Base-by-base conservation (phyloP, 2,113 vertebrate species). In the Puntigrus tetrazona region DNA sequence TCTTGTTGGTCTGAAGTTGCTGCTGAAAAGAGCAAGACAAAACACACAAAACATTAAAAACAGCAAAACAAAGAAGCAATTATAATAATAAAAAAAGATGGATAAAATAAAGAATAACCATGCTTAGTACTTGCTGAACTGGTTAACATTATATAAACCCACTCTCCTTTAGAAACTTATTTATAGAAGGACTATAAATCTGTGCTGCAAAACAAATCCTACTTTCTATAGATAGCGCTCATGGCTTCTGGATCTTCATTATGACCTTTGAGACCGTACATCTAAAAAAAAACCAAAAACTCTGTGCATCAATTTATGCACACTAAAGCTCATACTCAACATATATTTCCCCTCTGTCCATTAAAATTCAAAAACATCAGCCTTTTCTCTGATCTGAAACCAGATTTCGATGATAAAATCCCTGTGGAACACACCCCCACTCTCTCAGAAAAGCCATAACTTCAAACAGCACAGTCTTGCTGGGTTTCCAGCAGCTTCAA, bases 121-220 rank as follows among this genome's bases (percentile, higher is more conserved):
- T 63, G 25, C 13, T 29, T 5, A 63, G 25, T 29, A 27, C 29
- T 65, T n/a, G 78, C 83, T 91, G 90, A 69, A 82, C 80, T 78
- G 74, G 63, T 83, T 36, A 1, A 5, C 88, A 57, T 76, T 63
- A 86, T 84, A 87, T 86, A 84, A 88, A 67, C 57, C 69, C 76
- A 29, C 18, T 59, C 9, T 73, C 34, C 63, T 83, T 84, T 55
- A 86, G 45, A 67, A 45, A 52, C 20, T 65, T 41, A 69, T 84
- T 87, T 85, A 78, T 27, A 59, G 50, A 81, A 81, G 78, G 18
- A 11, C 22, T 38, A 10, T 22, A 36, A 38, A 69, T 69, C 34
- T 69, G 45, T 69, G 13, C 78, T 38, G 20, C 13, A 76, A 73
- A 73, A 47, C 52, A 29, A 87, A 69, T 20, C 10, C 67, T 38